A percentile compares a stretch with the other conserved stretches of the same genome.
Evolutionary conservation across 2,113 vertebrate species (phyloP).

Genomic region (Cottus gobio): DNA sequence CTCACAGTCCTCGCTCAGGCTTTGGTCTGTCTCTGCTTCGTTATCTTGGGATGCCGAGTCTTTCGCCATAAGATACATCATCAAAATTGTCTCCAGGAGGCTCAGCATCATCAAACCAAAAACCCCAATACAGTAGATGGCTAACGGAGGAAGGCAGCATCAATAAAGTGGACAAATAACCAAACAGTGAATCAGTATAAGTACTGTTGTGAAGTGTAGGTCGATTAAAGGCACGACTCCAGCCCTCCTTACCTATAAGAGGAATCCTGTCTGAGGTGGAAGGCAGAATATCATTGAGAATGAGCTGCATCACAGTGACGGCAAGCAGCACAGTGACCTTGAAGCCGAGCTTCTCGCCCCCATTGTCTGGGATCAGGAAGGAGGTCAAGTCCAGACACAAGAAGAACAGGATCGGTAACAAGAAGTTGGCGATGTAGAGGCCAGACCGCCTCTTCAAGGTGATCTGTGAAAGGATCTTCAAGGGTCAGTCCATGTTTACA

Average conservation of each 20-base stretch:
- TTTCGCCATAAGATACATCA: slow-evolving; percentile 72
- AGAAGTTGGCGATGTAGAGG: slow-evolving; percentile 84
- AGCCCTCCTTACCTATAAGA: slow-evolving; percentile 68
- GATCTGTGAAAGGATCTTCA: slow-evolving; percentile 68
- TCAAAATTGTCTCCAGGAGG: slow-evolving; percentile 80
- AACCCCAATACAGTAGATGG: slow-evolving; percentile 71
- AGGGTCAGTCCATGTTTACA: neutral
- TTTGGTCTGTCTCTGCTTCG: neutral
- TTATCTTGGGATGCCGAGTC: slow-evolving; percentile 27
- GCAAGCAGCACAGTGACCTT: slow-evolving; percentile 68
- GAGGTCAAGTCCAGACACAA: slow-evolving; percentile 83
- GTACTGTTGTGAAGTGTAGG: neutral
- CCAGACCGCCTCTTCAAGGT: slow-evolving; percentile 78
- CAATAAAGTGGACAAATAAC: neutral
- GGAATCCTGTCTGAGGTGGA: slow-evolving; percentile 71
- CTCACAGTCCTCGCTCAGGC: slow-evolving; percentile 1
- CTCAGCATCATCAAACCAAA: slow-evolving; percentile 83
- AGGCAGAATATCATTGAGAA: slow-evolving; percentile 81
- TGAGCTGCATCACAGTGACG: slow-evolving; percentile 78
- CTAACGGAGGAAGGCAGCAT: slow-evolving; percentile 15
- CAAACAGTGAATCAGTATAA: neutral
- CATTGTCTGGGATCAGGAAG: slow-evolving; percentile 79
- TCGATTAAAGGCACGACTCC: neutral
- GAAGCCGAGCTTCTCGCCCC: slow-evolving; percentile 82
- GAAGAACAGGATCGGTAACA: slow-evolving; percentile 83